Conservation (phyloP, 2,113 vertebrate species). For the Gymnocephalus cernua region DNA sequence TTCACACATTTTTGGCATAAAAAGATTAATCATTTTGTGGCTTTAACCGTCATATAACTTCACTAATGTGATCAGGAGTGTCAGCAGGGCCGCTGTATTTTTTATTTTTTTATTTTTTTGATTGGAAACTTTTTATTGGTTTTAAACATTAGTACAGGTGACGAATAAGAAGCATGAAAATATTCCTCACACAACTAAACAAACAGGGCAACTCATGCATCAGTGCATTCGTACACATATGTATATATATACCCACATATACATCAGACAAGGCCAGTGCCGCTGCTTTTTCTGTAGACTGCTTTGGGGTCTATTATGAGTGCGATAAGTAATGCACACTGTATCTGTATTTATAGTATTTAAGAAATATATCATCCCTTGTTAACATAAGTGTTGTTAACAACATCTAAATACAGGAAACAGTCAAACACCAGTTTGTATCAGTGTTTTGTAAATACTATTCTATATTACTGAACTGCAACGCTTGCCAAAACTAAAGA, state of each 20-base stretch:
- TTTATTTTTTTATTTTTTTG: too few species aligned
- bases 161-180: too few species aligned
- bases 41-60: neutral
- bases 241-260: too few species aligned
- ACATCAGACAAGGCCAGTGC: too few species aligned
- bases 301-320: neutral
- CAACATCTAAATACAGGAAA: neutral
- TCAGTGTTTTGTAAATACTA: neutral
- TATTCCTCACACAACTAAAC: too few species aligned
- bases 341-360: neutral
- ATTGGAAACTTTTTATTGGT: too few species aligned
- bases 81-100: neutral
- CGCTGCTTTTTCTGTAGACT: neutral
- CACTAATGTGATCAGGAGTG: neutral
- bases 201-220: too few species aligned
- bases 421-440: neutral
- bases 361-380: neutral
- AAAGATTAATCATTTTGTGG: neutral
- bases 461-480: conserved; percentile 5
- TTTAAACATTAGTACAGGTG: too few species aligned
- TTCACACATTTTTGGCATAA: neutral
- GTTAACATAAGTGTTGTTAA: neutral
- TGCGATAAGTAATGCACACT: neutral
- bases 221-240: too few species aligned
- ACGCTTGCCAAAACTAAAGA: conserved; percentile 42